phyloP scores from a whole-genome alignment of 2,113 vertebrate genomes.

The Phalacrocorax pelagicus region DNA sequence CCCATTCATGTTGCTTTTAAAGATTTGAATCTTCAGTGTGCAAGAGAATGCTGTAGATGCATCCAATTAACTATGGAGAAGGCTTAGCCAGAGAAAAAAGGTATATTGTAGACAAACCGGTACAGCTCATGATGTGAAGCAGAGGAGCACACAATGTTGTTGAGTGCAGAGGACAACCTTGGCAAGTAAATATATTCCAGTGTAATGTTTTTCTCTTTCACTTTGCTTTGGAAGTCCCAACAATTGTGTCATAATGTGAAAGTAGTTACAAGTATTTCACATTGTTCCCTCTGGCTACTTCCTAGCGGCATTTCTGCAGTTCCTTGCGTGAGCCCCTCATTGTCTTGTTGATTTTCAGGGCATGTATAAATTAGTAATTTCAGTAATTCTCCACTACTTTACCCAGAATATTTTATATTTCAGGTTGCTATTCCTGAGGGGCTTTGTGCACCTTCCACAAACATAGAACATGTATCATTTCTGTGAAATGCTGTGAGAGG shows the following conservation, averaged over 20 bases:
- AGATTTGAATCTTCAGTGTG: neutral
- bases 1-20: neutral
- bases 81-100: neutral
- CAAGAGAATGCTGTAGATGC: neutral
- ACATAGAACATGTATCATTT: fast-evolving
- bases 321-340: fast-evolving
- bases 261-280: neutral
- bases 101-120: neutral
- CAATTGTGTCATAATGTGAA: fast-evolving
- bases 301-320: neutral
- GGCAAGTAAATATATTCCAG: fast-evolving
- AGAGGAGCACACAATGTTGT: fast-evolving
- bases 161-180: neutral
- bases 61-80: neutral
- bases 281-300: neutral
- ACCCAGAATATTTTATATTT: neutral
- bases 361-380: neutral
- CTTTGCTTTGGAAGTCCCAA: neutral
- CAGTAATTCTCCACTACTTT: neutral
- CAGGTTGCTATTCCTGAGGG: neutral
- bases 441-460: neutral
- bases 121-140: neutral
- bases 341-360: neutral
- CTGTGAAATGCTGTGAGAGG: neutral
- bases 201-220: neutral